Conservation (phyloP, 2,113 vertebrate genomes). For the Tachysurus vachellii region DNA sequence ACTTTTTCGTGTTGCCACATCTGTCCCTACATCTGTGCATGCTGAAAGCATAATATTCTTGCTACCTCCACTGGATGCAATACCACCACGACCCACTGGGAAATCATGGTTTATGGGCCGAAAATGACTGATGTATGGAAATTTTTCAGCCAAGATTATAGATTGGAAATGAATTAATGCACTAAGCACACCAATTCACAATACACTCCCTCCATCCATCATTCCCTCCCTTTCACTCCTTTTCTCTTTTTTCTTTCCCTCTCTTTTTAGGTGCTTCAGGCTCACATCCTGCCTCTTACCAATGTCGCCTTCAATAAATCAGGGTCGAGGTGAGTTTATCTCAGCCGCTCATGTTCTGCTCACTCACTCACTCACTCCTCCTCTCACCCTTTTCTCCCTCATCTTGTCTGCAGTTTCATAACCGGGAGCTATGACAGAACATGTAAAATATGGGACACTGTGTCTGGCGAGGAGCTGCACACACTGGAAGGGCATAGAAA, state of each 20-base stretch:
- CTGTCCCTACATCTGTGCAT: constrained; percentile 11
- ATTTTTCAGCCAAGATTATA: constrained; percentile 41
- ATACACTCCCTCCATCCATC: constrained; percentile 18
- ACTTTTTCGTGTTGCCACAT: neutral
- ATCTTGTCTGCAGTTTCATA: constrained; percentile 80
- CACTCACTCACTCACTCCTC: neutral
- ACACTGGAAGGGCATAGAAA: constrained; percentile 86
- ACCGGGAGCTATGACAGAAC: constrained; percentile 97
- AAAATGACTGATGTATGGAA: constrained; percentile 38
- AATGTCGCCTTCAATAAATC: constrained; percentile 97
- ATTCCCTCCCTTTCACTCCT: neutral
- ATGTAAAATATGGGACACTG: constrained; percentile 92
- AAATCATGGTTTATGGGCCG: neutral
- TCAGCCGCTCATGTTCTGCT: constrained; percentile 40
- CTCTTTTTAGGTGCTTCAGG: constrained; percentile 80
- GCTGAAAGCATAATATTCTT: constrained; percentile 1
- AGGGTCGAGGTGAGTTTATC: constrained; percentile 84
- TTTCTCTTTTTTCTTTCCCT: constrained; percentile 29
- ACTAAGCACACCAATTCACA: constrained; percentile 9
- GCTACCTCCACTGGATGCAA: neutral
- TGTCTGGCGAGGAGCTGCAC: constrained; percentile 81
- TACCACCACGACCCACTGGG: neutral
- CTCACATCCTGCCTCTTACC: constrained; percentile 89
- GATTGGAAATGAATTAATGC: constrained; percentile 52
- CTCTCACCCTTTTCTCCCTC: neutral